Evolutionary conservation across 2,888 invertebrate genomes (phyloP).

Genomic region (Seira ritae): DNA sequence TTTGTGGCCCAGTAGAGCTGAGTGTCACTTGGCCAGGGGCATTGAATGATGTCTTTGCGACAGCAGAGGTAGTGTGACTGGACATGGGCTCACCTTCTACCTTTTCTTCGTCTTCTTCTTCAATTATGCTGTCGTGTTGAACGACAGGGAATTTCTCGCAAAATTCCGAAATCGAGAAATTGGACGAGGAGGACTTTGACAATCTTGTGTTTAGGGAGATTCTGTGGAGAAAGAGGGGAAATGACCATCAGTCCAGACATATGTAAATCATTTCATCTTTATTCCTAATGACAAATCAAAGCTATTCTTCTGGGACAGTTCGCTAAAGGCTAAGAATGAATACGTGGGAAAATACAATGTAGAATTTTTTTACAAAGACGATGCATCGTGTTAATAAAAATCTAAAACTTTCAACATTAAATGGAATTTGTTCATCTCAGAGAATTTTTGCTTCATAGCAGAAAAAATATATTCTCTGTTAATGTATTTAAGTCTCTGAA

Average conservation of each 20-base stretch:
- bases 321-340: too few relatives aligned
- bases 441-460: too few relatives aligned
- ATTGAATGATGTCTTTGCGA: neutral
- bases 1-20: conserved; percentile 17
- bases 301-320: neutral
- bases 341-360: too few relatives aligned
- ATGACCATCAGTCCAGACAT: neutral
- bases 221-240: conserved; percentile 54
- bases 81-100: conserved; percentile 32
- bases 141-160: conserved; percentile 71
- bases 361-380: too few relatives aligned
- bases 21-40: conserved; percentile 36
- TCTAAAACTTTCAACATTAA: too few relatives aligned
- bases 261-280: neutral
- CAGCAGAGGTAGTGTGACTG: neutral
- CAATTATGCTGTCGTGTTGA: conserved; percentile 54
- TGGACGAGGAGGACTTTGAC: conserved; percentile 72
- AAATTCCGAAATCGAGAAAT: conserved; percentile 73
- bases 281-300: too few relatives aligned
- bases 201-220: conserved; percentile 71
- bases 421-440: too few relatives aligned
- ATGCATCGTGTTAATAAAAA: too few relatives aligned
- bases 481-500: too few relatives aligned
- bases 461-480: too few relatives aligned
- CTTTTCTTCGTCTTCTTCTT: conserved; percentile 47